phyloP scores from a whole-genome alignment of 2,113 vertebrate species.

The Beaufortia kweichowensis region DNA sequence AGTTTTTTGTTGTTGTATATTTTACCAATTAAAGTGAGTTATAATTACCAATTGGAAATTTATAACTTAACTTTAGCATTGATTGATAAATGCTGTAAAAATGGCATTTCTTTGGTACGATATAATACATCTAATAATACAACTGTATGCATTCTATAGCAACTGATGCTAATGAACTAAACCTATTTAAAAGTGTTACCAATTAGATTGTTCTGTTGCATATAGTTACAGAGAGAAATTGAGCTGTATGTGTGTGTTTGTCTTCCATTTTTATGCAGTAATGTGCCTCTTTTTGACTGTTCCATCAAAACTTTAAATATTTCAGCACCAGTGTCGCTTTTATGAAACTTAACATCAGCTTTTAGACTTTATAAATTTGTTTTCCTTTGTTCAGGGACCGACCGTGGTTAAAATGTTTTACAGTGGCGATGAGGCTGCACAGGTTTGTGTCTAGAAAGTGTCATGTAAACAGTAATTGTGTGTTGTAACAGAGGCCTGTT shows the following conservation, averaged over 20 bases:
- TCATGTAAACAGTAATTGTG: slow-evolving; percentile 47
- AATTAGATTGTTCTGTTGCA: too few species aligned
- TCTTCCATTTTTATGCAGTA: not conserved
- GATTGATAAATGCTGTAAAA: too few species aligned
- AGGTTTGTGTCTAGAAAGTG: slow-evolving; percentile 41
- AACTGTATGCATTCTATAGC: too few species aligned
- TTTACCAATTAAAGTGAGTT: too few species aligned
- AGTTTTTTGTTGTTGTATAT: too few species aligned
- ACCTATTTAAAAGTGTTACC: too few species aligned
- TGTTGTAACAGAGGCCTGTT: slow-evolving; percentile 41
- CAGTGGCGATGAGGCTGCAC: slow-evolving; percentile 14
- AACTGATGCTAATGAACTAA: too few species aligned
- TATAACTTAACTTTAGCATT: too few species aligned
- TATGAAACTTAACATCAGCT: not conserved
- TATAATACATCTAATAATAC: too few species aligned
- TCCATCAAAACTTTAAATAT: not conserved
- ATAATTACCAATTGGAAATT: too few species aligned
- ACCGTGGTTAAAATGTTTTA: not conserved
- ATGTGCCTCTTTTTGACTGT: not conserved
- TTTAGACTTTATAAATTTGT: not conserved
- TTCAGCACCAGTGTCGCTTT: not conserved
- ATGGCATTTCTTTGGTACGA: too few species aligned
- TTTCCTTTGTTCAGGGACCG: slow-evolving; percentile 1
- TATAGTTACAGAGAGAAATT: not conserved
- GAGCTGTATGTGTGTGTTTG: not conserved